Evolutionary conservation across 2,888 invertebrate genomes (phyloP), one percentile per base, ranked within the genome.

Genomic region (Digitonthophagus gazella): DNA sequence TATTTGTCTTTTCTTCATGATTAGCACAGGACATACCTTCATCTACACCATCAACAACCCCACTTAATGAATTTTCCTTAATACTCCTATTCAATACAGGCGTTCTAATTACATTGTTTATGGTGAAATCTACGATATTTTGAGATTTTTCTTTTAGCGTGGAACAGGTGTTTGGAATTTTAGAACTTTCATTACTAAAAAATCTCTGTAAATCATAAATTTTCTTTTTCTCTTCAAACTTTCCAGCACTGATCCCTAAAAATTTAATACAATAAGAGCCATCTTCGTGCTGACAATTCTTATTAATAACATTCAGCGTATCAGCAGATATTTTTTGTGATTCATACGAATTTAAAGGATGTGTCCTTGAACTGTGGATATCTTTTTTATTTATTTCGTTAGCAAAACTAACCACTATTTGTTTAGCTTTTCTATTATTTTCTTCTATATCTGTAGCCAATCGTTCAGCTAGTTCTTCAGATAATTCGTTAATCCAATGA

Each of bases 401-500:
- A 0, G 89, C 83, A 77, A 90, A 91, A 80, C 89, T 90, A 0
- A 96, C 87, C 0, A 92, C 91, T 84, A 97, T 87, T 77, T 90
- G 87, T 80, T 90, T 90, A 0, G 96, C 95, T 28, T 87, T 88
- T 65, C 97, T 87, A 76, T 92, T 91, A 78, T 93, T 95, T 84
- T 96, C 91, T 61, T 88, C 81, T 0, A 88, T 84, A 83, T 97
- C 97, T 78, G 91, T 90, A 57, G 90, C 88, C 18, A 97, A 82
- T 67, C 97, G 86, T 78, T 96, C 95, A 15, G 89, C 87, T 61
- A 98, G 88, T 85, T 98, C 97, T 64, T 87, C 87, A 0, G 92
- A 87, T 11, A 98, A 83, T 77, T 95, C 93, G 61, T 84, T 84
- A 0, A 96, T 83, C 97, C 97, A 97, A 79, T 92, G 91, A 65